These are phyloP conservation scores for Tadarida brasiliensis DNA, from an alignment of 2,797 vertebrate species.

Conservation along the genomic window DNA sequence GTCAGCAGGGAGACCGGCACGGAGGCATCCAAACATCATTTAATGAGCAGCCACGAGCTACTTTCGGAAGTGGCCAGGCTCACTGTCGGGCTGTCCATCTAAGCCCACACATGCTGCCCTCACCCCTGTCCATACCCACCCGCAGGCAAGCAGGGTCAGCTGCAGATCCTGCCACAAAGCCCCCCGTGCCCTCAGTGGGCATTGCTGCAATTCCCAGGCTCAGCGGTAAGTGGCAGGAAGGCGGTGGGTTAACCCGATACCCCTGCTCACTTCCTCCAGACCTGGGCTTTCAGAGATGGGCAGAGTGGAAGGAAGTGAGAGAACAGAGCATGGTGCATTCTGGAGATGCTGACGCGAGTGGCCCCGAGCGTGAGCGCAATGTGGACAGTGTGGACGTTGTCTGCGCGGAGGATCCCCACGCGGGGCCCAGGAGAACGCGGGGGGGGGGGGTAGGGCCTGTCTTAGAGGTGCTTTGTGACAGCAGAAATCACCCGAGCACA, in stretches of 20 bases:
- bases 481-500: neutral
- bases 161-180: neutral
- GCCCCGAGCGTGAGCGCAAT: conserved; percentile 66
- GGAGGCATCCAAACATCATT: neutral
- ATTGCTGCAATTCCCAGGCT: neutral
- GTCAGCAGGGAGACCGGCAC: neutral
- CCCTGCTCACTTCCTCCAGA: neutral
- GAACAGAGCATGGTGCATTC: conserved; percentile 5
- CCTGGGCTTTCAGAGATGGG: neutral
- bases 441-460: no score
- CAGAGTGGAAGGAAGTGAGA: conserved; percentile 20
- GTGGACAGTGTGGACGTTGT: conserved; percentile 70
- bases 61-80: neutral
- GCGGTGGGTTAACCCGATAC: neutral
- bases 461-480: neutral
- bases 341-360: conserved; percentile 45
- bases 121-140: neutral
- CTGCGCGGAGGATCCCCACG: conserved; percentile 55
- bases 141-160: neutral
- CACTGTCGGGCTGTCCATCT: neutral
- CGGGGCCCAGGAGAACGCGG: neutral
- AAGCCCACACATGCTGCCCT: neutral
- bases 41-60: neutral
- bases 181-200: neutral
- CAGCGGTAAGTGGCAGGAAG: neutral